Conservation (phyloP, 2,797 vertebrate species). For the Merluccius polli region DNA sequence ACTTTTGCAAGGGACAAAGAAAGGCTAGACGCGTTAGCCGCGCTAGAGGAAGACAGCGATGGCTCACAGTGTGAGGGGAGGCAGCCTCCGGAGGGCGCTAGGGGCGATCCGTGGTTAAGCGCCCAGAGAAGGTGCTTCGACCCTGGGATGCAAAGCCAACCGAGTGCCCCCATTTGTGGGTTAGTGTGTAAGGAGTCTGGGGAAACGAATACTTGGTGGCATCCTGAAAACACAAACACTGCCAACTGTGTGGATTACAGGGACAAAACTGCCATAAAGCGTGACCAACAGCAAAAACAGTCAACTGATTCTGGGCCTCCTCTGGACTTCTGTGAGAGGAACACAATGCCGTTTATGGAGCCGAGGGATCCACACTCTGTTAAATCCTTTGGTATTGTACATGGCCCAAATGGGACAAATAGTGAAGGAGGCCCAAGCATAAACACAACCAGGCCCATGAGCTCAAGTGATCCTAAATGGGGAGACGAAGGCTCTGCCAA, state of each 20-base stretch:
- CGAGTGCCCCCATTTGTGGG: slow-evolving; percentile 17
- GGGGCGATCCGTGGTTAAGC: slow-evolving; percentile 28
- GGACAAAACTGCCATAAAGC: slow-evolving; percentile 9
- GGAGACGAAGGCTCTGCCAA: slow-evolving; percentile 15
- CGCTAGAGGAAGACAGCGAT: slow-evolving; percentile 65
- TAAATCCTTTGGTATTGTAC: slow-evolving; percentile 18
- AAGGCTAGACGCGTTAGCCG: slow-evolving; percentile 43
- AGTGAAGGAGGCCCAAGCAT: slow-evolving; percentile 2
- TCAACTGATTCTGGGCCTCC: background rate
- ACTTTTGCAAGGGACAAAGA: slow-evolving; percentile 48
- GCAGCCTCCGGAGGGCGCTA: slow-evolving; percentile 22
- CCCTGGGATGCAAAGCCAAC: slow-evolving; percentile 29
- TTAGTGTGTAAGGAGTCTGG: slow-evolving; percentile 54
- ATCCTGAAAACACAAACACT: slow-evolving; percentile 30
- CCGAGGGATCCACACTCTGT: slow-evolving; percentile 17
- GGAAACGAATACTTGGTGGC: slow-evolving; percentile 50
- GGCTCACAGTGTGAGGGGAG: slow-evolving; percentile 51
- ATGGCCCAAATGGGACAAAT: slow-evolving; percentile 25
- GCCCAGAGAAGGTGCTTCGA: slow-evolving; percentile 28
- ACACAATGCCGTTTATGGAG: slow-evolving; percentile 28
- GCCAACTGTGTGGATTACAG: slow-evolving; percentile 33
- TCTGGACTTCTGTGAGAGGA: slow-evolving; percentile 22
- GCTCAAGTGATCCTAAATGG: slow-evolving; percentile 23
- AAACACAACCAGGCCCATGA: background rate
- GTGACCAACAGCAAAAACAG: slow-evolving; percentile 12